Conservation (phyloP, 1,140 invertebrate species). For the Aphaenogaster rudis region DNA sequence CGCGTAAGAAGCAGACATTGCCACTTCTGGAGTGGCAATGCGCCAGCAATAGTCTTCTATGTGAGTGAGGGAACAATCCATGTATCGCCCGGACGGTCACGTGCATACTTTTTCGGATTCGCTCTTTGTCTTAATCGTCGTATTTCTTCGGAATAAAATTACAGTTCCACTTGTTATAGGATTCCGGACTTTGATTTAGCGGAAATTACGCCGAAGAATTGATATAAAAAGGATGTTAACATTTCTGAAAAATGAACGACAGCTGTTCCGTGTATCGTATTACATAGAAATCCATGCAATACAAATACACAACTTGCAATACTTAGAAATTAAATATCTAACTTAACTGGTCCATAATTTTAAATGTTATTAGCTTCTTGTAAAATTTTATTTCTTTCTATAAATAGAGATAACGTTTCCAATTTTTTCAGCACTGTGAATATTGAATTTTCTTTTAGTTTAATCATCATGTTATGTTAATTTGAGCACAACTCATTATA, state of each 20-base stretch:
- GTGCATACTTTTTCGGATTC: neutral
- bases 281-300: neutral
- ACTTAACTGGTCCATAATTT: neutral
- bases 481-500: neutral
- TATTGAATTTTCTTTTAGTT: neutral
- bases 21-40: constrained; percentile 26
- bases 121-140: constrained; percentile 28
- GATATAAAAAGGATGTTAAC: neutral
- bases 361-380: neutral
- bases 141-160: constrained; percentile 31
- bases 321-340: neutral
- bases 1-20: constrained; percentile 34
- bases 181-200: constrained; percentile 9
- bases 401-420: neutral
- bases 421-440: neutral
- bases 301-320: neutral
- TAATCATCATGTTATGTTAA: neutral
- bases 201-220: constrained; percentile 4
- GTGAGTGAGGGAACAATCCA: constrained; percentile 35
- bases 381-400: neutral
- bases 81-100: neutral
- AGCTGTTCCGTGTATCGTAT: neutral
- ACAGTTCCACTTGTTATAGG: neutral
- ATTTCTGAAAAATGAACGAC: neutral
- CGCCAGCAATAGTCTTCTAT: constrained; percentile 40